These are phyloP conservation scores for Nycticryphes semicollaris DNA, from an alignment of 2,113 vertebrate genomes.

Conservation along the genomic window DNA sequence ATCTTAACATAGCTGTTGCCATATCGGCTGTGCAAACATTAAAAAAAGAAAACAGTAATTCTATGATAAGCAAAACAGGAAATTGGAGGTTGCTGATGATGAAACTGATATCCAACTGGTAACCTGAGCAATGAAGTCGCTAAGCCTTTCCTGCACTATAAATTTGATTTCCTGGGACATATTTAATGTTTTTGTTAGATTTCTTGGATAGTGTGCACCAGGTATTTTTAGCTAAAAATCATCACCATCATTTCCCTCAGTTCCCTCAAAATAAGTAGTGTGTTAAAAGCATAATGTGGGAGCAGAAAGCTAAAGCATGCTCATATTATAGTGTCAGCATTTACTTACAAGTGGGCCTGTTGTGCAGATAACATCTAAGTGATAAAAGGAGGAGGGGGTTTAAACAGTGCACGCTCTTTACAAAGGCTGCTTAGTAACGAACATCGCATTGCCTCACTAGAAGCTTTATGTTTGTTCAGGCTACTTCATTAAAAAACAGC, in stretches of 20 bases:
- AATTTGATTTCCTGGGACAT: conserved; percentile 62
- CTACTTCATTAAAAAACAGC: neutral
- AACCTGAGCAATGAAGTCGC: conserved; percentile 69
- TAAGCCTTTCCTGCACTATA: conserved; percentile 73
- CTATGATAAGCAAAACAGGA: conserved; percentile 80
- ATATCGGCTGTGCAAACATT: conserved; percentile 59
- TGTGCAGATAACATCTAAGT: neutral
- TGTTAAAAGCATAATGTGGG: neutral
- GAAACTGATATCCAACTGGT: conserved; percentile 73
- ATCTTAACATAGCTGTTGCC: conserved; percentile 58
- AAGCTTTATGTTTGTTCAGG: conserved; percentile 2
- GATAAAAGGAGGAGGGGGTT: neutral
- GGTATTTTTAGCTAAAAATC: neutral
- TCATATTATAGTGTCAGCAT: neutral
- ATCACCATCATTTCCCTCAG: neutral
- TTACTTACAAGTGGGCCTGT: neutral
- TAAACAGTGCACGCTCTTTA: neutral
- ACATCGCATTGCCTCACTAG: neutral
- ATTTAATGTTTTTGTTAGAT: conserved; percentile 45
- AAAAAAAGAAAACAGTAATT: conserved; percentile 56
- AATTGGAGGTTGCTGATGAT: conserved; percentile 72
- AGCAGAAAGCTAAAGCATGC: neutral
- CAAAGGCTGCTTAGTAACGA: conserved; percentile 27
- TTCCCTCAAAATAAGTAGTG: neutral
- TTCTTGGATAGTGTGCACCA: neutral